Evolutionary conservation across 2,888 invertebrate genomes (phyloP).

Genomic region (Tanypteryx hageni): DNA sequence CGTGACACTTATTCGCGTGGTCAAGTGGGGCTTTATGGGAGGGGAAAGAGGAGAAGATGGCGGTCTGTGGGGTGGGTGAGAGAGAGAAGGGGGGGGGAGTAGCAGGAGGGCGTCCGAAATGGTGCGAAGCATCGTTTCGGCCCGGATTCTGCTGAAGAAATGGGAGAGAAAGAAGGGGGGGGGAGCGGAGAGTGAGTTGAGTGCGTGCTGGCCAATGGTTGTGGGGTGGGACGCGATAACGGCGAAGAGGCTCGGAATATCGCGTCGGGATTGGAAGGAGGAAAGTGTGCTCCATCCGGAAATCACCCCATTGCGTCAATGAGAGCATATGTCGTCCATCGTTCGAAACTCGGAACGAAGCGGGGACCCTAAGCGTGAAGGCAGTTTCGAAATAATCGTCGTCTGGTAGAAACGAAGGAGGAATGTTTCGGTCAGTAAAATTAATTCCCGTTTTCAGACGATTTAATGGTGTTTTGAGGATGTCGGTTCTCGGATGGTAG

Average conservation of each 20-base stretch:
- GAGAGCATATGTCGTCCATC: background rate
- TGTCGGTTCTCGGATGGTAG: no score
- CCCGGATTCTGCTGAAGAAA: background rate
- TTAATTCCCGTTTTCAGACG: no score
- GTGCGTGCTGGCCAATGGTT: background rate
- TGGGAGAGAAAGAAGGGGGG: background rate
- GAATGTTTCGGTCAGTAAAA: no score
- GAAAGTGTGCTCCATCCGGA: constrained; percentile 9
- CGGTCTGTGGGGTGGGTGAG: no score
- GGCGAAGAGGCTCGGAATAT: background rate
- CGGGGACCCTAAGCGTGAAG: background rate
- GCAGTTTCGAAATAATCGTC: no score
- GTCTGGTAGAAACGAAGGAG: no score
- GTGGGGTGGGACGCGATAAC: background rate
- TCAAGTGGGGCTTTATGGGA: constrained; percentile 18
- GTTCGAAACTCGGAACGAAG: background rate
- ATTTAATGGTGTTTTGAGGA: no score
- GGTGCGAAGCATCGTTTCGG: constrained; percentile 15
- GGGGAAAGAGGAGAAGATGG: no score
- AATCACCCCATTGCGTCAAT: background rate
- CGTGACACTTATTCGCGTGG: constrained; percentile 24
- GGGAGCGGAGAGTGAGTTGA: background rate
- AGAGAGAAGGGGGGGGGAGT: no score
- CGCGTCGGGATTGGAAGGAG: background rate
- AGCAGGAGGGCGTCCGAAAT: background rate